phyloP scores from a whole-genome alignment of 23 tunicate genomes.

The Clavelina lepadiformis region DNA sequence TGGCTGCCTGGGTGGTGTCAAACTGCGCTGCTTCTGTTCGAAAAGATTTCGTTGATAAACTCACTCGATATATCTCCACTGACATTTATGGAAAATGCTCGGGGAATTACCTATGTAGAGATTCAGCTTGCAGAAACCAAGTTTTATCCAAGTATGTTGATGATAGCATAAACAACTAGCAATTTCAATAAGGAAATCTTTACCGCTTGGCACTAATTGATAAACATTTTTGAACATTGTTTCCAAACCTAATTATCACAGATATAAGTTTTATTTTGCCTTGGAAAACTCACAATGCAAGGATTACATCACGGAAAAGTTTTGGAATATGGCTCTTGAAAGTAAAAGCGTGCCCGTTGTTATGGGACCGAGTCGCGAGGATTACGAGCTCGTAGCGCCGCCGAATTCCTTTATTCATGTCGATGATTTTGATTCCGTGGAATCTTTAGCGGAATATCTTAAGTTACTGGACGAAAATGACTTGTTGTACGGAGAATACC shows the following conservation, averaged over 20 bases:
- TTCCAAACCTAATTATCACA: constrained; percentile 32
- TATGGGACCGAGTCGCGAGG: constrained; percentile 49
- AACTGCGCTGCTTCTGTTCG: constrained; percentile 51
- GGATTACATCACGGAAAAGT: constrained; percentile 86
- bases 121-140: too few relatives aligned
- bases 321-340: constrained; percentile 33
- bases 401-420: constrained; percentile 79
- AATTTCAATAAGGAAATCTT: too few relatives aligned
- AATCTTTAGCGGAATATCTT: constrained; percentile 48
- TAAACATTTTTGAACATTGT: too few relatives aligned
- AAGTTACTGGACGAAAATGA: constrained; percentile 31
- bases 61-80: constrained; percentile 36
- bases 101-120: constrained; percentile 25
- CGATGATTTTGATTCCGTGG: constrained; percentile 48
- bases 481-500: constrained; percentile 31
- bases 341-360: constrained; percentile 79
- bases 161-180: too few relatives aligned
- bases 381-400: constrained; percentile 62
- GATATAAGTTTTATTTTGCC: constrained; percentile 85
- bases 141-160: too few relatives aligned
- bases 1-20: constrained; percentile 71
- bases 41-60: constrained; percentile 19
- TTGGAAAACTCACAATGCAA: constrained; percentile 84
- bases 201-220: too few relatives aligned
- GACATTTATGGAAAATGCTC: constrained; percentile 68